Evolutionary conservation across 2,113 vertebrate species (phyloP).

Genomic region (Piprites chloris): DNA sequence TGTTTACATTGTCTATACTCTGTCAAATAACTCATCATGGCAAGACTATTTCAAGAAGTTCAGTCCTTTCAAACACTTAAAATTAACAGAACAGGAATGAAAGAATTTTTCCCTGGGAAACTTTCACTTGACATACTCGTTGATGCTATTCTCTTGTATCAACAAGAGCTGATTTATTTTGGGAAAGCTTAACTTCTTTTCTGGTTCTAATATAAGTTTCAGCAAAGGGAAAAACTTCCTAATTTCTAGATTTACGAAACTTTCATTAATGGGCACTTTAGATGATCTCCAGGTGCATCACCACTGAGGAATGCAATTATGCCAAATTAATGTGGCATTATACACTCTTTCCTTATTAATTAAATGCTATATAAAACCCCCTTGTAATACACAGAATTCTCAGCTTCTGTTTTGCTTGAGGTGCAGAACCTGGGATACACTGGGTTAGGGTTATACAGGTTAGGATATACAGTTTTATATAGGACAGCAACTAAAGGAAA

Average conservation of each 20-base stretch:
- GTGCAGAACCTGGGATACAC: not conserved
- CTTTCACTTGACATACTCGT: not conserved
- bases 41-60: not conserved
- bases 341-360: not conserved
- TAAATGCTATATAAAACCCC: not conserved
- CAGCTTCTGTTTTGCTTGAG: not conserved
- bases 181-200: not conserved
- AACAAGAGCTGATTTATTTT: not conserved
- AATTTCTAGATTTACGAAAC: not conserved
- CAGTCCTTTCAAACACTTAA: not conserved
- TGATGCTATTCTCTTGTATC: not conserved
- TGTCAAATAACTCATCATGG: not conserved
- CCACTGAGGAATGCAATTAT: conserved; percentile 6
- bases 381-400: not conserved
- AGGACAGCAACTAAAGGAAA: not conserved
- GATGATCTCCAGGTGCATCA: not conserved
- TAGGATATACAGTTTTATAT: not conserved
- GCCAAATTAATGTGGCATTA: not conserved
- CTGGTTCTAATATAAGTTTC: not conserved
- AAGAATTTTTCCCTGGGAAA: not conserved
- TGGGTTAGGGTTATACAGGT: no score
- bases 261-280: not conserved
- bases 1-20: not conserved
- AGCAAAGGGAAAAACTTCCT: not conserved
- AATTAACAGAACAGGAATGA: not conserved